Evolutionary conservation across 2,113 vertebrate species (phyloP).

Genomic region (Ramphastos sulfuratus): DNA sequence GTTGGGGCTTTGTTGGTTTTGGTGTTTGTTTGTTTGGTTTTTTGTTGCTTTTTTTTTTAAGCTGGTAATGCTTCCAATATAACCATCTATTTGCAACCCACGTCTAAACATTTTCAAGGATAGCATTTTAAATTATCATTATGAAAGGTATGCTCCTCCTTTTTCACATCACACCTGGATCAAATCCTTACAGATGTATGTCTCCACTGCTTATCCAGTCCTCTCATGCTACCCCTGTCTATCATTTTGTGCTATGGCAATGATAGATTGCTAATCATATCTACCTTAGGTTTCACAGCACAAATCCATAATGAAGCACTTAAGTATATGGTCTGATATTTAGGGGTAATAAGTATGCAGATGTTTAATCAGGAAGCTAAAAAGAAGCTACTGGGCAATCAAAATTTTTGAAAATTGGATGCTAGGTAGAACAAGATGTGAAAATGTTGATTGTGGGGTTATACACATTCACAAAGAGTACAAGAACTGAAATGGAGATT

Average conservation of each 20-base stretch:
- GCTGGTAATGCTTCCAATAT: not conserved
- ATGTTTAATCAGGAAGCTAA: constrained; percentile 22
- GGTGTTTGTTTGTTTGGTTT: no score
- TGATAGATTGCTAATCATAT: not conserved
- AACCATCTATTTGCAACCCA: not conserved
- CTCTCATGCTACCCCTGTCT: not conserved
- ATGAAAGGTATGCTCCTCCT: not conserved
- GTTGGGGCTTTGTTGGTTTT: not conserved
- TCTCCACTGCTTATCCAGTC: not conserved
- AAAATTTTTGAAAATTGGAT: constrained; percentile 28
- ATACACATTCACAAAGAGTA: constrained; percentile 4
- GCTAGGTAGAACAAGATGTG: not conserved
- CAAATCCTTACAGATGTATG: not conserved
- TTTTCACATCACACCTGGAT: not conserved
- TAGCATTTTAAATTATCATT: not conserved
- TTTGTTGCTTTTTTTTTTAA: not conserved
- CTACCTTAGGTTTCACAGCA: constrained; percentile 4
- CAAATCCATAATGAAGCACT: constrained; percentile 22
- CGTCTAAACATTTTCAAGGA: not conserved
- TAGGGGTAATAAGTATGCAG: not conserved
- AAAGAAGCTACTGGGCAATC: constrained; percentile 35
- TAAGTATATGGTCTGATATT: not conserved
- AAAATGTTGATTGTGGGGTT: constrained; percentile 51
- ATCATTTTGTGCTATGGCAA: not conserved
- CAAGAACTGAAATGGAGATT: constrained; percentile 25